Conservation (phyloP, 2,888 invertebrate genomes). For the Yponomeuta cagnagella region DNA sequence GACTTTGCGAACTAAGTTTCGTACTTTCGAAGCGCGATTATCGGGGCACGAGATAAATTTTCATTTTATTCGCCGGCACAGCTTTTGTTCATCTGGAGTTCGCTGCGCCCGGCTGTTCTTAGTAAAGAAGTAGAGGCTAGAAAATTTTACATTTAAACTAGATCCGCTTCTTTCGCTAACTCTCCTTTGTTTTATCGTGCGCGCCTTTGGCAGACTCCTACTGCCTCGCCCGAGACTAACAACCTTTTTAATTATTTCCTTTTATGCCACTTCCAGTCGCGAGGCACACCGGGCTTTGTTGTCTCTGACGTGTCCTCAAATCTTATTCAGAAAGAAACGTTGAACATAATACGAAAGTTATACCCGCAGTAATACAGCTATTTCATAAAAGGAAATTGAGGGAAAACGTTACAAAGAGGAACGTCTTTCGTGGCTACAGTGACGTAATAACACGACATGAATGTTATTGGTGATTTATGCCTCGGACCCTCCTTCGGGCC, state of each 20-base stretch:
- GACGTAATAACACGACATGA: slow-evolving; percentile 45
- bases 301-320: slow-evolving; percentile 18
- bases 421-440: slow-evolving; percentile 21
- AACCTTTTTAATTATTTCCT: slow-evolving; percentile 74
- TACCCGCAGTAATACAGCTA: not conserved
- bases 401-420: slow-evolving; percentile 5
- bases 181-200: slow-evolving; percentile 55
- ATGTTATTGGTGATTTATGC: slow-evolving; percentile 49
- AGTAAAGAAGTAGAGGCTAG: slow-evolving; percentile 65
- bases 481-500: slow-evolving; percentile 16
- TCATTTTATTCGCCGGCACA: slow-evolving; percentile 59
- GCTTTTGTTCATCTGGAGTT: slow-evolving; percentile 59
- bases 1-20: slow-evolving; percentile 35
- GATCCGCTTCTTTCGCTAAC: slow-evolving; percentile 40
- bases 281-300: slow-evolving; percentile 41
- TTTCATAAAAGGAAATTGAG: slow-evolving; percentile 12
- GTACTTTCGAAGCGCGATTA: not conserved
- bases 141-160: slow-evolving; percentile 68
- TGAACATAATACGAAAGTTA: not conserved
- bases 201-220: slow-evolving; percentile 57
- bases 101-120: slow-evolving; percentile 34
- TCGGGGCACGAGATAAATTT: slow-evolving; percentile 43
- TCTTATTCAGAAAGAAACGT: slow-evolving; percentile 12
- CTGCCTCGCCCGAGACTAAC: slow-evolving; percentile 59
- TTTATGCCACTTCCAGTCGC: slow-evolving; percentile 62